A percentile compares a stretch with the other conserved stretches of the same genome.
Conservation (phyloP, 2,888 invertebrate species). For the Empis stercorea region DNA sequence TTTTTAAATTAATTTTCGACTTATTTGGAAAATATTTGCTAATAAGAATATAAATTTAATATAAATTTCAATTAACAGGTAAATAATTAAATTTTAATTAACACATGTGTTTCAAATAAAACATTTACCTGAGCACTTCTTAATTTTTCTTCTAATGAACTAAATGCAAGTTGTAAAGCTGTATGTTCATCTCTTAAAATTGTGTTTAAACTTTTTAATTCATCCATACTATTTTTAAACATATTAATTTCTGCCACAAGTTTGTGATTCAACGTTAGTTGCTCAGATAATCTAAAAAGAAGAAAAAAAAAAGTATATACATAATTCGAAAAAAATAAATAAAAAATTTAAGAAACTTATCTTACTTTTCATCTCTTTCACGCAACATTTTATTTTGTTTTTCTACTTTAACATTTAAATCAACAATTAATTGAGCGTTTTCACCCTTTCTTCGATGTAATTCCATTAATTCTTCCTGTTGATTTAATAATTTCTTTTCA, state of each 20-base stretch:
- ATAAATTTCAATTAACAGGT: too few relatives aligned
- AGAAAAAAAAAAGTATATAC: background rate
- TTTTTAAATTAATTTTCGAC: too few relatives aligned
- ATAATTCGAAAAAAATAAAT: too few relatives aligned
- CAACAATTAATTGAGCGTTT: constrained; percentile 86
- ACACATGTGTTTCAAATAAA: background rate
- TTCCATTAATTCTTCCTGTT: constrained; percentile 88
- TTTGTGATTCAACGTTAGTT: constrained; percentile 48
- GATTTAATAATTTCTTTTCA: constrained; percentile 72
- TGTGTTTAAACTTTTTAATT: constrained; percentile 73
- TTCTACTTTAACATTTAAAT: constrained; percentile 71
- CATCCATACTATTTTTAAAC: constrained; percentile 56
- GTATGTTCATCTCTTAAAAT: constrained; percentile 88
- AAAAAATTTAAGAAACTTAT: background rate
- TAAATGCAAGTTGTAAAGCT: constrained; percentile 82
- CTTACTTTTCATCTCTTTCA: constrained; percentile 61
- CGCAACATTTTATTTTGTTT: constrained; percentile 68
- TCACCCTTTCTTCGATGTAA: constrained; percentile 81
- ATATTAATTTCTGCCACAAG: constrained; percentile 60
- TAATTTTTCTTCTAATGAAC: constrained; percentile 78
- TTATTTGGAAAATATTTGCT: too few relatives aligned
- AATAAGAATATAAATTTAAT: too few relatives aligned
- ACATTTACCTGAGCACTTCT: constrained; percentile 58
- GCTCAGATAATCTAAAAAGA: constrained; percentile 51
- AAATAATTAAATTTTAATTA: too few relatives aligned